Conservation (phyloP, 2,888 invertebrate genomes). For the Ormia ochracea region DNA sequence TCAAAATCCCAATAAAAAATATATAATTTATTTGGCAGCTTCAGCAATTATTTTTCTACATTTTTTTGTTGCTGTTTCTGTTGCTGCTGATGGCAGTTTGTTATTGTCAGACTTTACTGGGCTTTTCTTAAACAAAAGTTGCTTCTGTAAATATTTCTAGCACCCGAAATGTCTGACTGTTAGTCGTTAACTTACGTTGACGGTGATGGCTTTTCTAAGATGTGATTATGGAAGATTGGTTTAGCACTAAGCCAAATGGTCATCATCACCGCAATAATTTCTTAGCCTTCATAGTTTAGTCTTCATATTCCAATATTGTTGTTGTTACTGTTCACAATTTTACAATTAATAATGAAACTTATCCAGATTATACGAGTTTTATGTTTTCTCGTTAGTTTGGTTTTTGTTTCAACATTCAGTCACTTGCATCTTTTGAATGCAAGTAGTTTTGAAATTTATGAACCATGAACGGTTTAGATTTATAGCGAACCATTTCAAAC, state of each 20-base stretch:
- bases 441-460: conserved; percentile 56
- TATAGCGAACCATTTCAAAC: conserved; percentile 22
- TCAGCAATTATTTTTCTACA: neutral
- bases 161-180: conserved; percentile 21
- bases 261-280: neutral
- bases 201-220: conserved; percentile 49
- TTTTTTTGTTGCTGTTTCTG: neutral
- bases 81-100: neutral
- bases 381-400: conserved; percentile 3
- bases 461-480: conserved; percentile 35
- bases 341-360: conserved; percentile 53
- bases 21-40: neutral
- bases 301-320: neutral
- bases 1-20: neutral
- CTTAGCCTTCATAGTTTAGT: neutral
- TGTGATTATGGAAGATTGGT: conserved; percentile 25
- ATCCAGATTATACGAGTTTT: conserved; percentile 52
- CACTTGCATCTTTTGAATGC: neutral
- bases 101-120: conserved; percentile 24
- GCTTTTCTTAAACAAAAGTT: conserved; percentile 25
- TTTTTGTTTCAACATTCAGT: neutral
- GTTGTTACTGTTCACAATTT: conserved; percentile 17
- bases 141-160: conserved; percentile 43
- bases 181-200: conserved; percentile 44
- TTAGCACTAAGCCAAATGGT: conserved; percentile 12